Percentiles rank a stretch among this genome's conserved stretches.
phyloP scores from a whole-genome alignment of 92 coral and sea anemone species.

The Phenganax marumi region DNA sequence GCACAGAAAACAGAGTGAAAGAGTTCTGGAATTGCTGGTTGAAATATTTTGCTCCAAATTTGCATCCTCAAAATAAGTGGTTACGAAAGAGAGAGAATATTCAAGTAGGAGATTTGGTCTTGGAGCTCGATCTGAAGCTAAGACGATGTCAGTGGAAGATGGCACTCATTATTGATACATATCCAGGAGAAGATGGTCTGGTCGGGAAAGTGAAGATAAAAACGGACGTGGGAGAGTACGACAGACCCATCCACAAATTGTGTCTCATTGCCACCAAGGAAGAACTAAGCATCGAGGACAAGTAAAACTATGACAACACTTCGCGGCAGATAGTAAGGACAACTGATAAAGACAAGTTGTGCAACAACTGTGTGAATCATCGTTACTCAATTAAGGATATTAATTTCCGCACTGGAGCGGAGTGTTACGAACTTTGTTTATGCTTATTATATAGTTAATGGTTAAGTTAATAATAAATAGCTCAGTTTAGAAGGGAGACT shows the following conservation, averaged over 20 bases:
- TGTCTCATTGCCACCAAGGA: slow-evolving; percentile 43
- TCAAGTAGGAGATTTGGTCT: slow-evolving; percentile 52
- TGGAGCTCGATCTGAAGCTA: slow-evolving; percentile 48
- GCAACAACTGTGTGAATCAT: neutral
- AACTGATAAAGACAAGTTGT: neutral
- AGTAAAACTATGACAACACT: too few relatives aligned
- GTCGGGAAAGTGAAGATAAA: slow-evolving; percentile 62
- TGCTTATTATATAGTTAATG: too few relatives aligned
- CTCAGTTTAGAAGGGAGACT: too few relatives aligned
- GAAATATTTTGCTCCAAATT: slow-evolving; percentile 56
- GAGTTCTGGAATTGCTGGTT: slow-evolving; percentile 64
- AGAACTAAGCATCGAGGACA: neutral
- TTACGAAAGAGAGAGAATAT: slow-evolving; percentile 49
- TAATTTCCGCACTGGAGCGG: slow-evolving; percentile 59
- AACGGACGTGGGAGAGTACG: slow-evolving; percentile 52
- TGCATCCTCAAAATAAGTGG: slow-evolving; percentile 61
- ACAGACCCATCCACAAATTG: slow-evolving; percentile 42
- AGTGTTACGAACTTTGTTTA: slow-evolving; percentile 26
- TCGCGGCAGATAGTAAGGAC: neutral
- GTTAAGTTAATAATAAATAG: too few relatives aligned
- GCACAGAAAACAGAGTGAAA: slow-evolving; percentile 31
- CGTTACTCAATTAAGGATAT: slow-evolving; percentile 47
- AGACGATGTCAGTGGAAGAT: slow-evolving; percentile 53
- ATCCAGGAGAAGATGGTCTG: slow-evolving; percentile 49
- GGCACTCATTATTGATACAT: slow-evolving; percentile 41